Percentiles rank a stretch among this genome's conserved stretches.
phyloP scores from a whole-genome alignment of 2,797 vertebrate genomes.

The Myiotriccus ornatus region DNA sequence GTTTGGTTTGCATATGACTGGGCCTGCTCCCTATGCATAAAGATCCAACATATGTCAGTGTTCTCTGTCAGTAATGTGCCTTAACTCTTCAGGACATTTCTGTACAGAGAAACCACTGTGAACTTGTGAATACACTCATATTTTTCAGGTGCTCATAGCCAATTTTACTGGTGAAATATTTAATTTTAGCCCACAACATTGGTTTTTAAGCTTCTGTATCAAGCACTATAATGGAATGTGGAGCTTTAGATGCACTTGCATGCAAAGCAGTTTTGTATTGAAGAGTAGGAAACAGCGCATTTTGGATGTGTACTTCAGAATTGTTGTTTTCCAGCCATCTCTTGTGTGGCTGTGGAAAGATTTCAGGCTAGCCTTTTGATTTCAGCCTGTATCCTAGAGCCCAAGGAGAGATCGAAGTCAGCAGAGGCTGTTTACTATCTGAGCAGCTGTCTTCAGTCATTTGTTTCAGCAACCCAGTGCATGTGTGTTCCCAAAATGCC shows the following conservation, averaged over 20 bases:
- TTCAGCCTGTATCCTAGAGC: background rate
- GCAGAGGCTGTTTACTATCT: background rate
- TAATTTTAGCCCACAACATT: background rate
- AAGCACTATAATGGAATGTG: background rate
- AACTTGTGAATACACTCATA: background rate
- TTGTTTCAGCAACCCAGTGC: background rate
- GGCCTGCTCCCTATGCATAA: background rate
- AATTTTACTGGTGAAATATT: background rate
- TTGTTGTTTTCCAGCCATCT: background rate
- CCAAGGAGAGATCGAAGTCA: background rate
- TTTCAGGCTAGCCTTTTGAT: background rate
- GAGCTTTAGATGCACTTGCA: background rate
- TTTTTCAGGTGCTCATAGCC: background rate
- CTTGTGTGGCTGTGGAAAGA: background rate
- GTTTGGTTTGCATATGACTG: background rate
- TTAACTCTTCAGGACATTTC: background rate
- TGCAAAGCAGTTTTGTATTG: background rate
- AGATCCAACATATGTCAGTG: background rate
- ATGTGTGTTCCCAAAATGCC: background rate
- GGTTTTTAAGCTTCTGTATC: background rate
- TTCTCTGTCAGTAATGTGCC: background rate
- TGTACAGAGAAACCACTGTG: background rate
- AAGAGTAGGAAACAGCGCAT: background rate
- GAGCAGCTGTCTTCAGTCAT: slow-evolving; percentile 11
- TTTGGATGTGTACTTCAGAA: background rate